Evolutionary conservation across 2,888 invertebrate genomes (phyloP).

Genomic region (Volucella bombylans): DNA sequence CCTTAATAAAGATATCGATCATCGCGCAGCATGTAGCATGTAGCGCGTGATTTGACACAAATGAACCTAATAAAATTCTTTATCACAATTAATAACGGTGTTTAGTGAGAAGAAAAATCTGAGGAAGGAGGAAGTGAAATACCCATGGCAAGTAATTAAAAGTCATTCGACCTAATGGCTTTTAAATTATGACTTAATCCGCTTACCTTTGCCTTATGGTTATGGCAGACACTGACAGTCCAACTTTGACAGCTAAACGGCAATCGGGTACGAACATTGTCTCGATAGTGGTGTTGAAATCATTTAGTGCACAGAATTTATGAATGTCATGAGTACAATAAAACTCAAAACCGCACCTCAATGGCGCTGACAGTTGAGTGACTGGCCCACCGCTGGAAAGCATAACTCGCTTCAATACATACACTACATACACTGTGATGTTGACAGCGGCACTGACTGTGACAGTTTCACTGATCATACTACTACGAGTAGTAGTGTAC

Average conservation of each 20-base stretch:
- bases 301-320: conserved; percentile 45
- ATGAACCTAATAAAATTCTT: conserved; percentile 61
- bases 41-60: conserved; percentile 52
- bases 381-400: conserved; percentile 33
- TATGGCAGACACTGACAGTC: neutral
- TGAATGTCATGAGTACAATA: conserved; percentile 50
- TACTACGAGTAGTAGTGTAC: too few species aligned
- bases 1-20: conserved; percentile 67
- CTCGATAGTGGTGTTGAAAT: neutral
- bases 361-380: conserved; percentile 50
- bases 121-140: neutral
- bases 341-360: conserved; percentile 62
- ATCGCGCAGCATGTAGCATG: conserved; percentile 6
- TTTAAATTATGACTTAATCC: conserved; percentile 55
- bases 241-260: neutral
- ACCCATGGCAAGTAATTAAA: conserved; percentile 28
- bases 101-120: conserved; percentile 26
- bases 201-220: conserved; percentile 8
- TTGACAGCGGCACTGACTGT: conserved; percentile 11
- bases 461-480: neutral
- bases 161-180: conserved; percentile 32
- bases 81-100: conserved; percentile 46
- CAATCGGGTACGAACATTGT: neutral
- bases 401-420: conserved; percentile 24
- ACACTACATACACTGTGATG: conserved; percentile 31